A percentile compares a stretch with the other conserved stretches of the same genome.
Evolutionary conservation across 2,888 invertebrate genomes (phyloP).

Genomic region (Amphiduros pacificus): DNA sequence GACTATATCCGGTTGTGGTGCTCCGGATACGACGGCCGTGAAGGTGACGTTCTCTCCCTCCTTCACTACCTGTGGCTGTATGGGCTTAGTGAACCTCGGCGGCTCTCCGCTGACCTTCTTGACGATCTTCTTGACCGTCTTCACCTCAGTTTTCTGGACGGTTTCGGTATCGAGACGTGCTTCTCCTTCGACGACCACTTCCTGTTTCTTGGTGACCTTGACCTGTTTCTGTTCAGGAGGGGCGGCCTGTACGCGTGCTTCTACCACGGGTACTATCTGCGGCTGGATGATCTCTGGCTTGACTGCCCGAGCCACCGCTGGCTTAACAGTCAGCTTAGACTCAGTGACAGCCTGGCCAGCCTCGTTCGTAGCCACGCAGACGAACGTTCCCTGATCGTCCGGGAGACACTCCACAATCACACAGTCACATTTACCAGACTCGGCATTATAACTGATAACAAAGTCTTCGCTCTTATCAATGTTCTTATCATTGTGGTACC

Average conservation of each 20-base stretch:
- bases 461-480: conserved; percentile 58
- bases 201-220: conserved; percentile 11
- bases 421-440: conserved; percentile 53
- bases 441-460: conserved; percentile 54
- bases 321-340: conserved; percentile 37
- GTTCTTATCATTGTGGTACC: conserved; percentile 58
- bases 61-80: conserved; percentile 53
- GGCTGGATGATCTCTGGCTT: not conserved
- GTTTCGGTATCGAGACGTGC: conserved; percentile 15
- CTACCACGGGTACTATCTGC: conserved; percentile 6
- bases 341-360: conserved; percentile 81
- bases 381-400: conserved; percentile 62
- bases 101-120: conserved; percentile 34
- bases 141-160: conserved; percentile 19
- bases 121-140: conserved; percentile 32
- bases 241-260: conserved; percentile 6
- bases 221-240: conserved; percentile 6
- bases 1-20: conserved; percentile 70
- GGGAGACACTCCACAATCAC: conserved; percentile 59
- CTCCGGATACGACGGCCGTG: conserved; percentile 76
- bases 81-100: conserved; percentile 32
- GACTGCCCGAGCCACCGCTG: not conserved
- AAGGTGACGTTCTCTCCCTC: conserved; percentile 73
- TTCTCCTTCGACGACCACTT: conserved; percentile 14
- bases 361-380: conserved; percentile 54